Percentiles rank a stretch among this genome's conserved stretches.
phyloP scores from a whole-genome alignment of 2,797 vertebrate species.

The Psittacula derbiana region DNA sequence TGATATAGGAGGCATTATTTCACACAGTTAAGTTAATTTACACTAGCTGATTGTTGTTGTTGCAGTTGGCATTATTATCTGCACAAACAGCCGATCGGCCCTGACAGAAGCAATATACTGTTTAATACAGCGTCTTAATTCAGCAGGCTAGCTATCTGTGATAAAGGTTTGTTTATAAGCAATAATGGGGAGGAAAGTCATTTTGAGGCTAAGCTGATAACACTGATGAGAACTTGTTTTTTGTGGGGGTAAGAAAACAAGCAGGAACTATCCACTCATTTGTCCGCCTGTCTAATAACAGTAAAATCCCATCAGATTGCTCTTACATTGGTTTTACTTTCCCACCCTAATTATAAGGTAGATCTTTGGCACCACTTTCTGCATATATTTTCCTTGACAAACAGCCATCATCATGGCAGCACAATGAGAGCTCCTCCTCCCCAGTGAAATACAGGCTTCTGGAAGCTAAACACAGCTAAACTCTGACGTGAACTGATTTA shows the following conservation, averaged over 20 bases:
- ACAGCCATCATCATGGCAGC: not conserved
- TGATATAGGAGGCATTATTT: conserved; percentile 83
- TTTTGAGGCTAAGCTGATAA: conserved; percentile 81
- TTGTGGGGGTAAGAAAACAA: conserved; percentile 14
- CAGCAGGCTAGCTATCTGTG: conserved; percentile 76
- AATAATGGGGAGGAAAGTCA: conserved; percentile 79
- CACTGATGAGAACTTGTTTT: conserved; percentile 73
- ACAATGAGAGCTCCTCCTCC: not conserved
- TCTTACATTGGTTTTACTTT: not conserved
- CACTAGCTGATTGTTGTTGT: conserved; percentile 82
- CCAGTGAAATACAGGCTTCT: not conserved
- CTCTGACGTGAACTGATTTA: not conserved
- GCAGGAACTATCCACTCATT: conserved; percentile 16
- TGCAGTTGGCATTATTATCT: conserved; percentile 83
- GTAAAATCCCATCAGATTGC: not conserved
- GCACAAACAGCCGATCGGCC: conserved; percentile 81
- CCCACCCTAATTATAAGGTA: not conserved
- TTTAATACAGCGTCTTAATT: conserved; percentile 82
- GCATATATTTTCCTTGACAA: not conserved
- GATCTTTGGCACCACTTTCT: not conserved
- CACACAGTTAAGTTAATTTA: conserved; percentile 86
- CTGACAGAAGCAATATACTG: conserved; percentile 82
- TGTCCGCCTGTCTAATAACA: conserved; percentile 40
- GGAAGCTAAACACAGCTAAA: not conserved
- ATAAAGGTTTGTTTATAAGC: conserved; percentile 83